Evolutionary conservation across 2,113 vertebrate species (phyloP).

Genomic region (Eolophus roseicapilla): DNA sequence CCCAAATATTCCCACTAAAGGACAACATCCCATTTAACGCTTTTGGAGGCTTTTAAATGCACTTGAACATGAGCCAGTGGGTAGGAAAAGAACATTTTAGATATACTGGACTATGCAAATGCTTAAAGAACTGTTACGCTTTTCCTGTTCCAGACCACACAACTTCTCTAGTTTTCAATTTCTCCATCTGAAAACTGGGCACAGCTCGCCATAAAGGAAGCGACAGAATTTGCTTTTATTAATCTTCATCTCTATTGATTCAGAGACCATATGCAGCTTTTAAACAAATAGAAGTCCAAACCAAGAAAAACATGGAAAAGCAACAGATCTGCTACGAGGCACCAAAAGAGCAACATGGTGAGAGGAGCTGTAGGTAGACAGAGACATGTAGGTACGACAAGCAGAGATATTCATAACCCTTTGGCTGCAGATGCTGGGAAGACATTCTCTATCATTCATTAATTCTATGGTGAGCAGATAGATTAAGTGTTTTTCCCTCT

Average conservation of each 20-base stretch:
- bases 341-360: neutral
- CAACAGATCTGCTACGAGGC: neutral
- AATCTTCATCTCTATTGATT: neutral
- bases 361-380: neutral
- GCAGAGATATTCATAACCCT: neutral
- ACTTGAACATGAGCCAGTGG: neutral
- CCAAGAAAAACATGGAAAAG: neutral
- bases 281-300: neutral
- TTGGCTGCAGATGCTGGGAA: neutral
- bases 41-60: neutral
- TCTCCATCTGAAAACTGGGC: neutral
- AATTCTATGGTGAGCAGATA: conserved; percentile 11
- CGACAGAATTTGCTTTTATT: neutral
- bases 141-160: neutral
- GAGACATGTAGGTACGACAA: fast-evolving
- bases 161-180: neutral
- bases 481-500: conserved; percentile 20
- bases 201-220: neutral
- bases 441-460: neutral
- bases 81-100: neutral
- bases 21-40: neutral
- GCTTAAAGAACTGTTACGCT: neutral
- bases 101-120: neutral
- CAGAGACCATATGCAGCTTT: neutral
- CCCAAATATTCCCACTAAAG: neutral